phyloP scores from a whole-genome alignment of 2,113 vertebrate species.

The Microcebus jonahi region DNA sequence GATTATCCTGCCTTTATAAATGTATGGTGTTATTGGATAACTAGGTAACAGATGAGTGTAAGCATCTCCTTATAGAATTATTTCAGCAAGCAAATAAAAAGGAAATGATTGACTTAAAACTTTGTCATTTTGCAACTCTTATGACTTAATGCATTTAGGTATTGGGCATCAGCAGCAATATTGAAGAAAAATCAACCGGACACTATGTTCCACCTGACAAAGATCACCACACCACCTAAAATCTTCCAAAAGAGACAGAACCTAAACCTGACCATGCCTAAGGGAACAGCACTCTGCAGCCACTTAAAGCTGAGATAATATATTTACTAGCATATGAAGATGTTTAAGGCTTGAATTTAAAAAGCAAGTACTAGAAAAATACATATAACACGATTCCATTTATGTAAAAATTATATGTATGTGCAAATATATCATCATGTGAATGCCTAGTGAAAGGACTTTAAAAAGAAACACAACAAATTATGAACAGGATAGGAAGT shows the following conservation, averaged over 20 bases:
- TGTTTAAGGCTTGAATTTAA: background rate
- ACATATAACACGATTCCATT: background rate
- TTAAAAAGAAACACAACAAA: background rate
- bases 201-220: background rate
- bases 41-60: background rate
- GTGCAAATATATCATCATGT: background rate
- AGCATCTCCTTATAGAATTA: background rate
- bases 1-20: background rate
- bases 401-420: background rate
- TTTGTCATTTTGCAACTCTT: background rate
- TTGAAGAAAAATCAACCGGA: background rate
- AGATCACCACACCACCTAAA: background rate
- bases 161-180: background rate
- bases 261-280: background rate
- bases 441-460: background rate
- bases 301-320: conserved; percentile 50
- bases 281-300: background rate
- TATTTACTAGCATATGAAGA: background rate
- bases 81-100: background rate
- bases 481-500: background rate
- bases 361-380: background rate
- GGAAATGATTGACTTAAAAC: background rate
- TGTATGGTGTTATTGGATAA: background rate
- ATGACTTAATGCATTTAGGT: background rate
- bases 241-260: background rate